Percentiles rank a stretch among this genome's conserved stretches.
Evolutionary conservation across 2,888 invertebrate genomes (phyloP).

Genomic region (Drosophila pegasa): DNA sequence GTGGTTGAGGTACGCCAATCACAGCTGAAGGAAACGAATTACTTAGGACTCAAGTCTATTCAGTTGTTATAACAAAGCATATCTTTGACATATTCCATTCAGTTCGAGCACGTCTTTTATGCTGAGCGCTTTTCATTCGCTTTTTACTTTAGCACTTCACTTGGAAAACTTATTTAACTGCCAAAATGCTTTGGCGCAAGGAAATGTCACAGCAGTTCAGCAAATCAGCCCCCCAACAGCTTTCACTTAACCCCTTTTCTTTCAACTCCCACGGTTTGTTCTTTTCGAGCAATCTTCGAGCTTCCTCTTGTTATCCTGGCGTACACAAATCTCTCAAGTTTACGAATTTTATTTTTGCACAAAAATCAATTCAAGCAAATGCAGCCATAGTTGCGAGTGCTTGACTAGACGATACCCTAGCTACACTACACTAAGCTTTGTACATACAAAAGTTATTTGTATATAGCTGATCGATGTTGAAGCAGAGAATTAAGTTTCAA

Average conservation of each 20-base stretch:
- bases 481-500: too few relatives aligned
- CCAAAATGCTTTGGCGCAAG: conserved; percentile 13
- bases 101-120: background rate
- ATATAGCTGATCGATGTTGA: too few relatives aligned
- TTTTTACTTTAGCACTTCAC: conserved; percentile 11
- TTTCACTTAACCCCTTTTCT: conserved; percentile 48
- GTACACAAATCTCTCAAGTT: conserved; percentile 40
- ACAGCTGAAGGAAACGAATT: background rate
- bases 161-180: conserved; percentile 32
- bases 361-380: conserved; percentile 45
- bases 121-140: conserved; percentile 7
- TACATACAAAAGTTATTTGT: too few relatives aligned
- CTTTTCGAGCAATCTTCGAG: conserved; percentile 16
- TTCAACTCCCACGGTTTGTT: conserved; percentile 21
- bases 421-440: background rate
- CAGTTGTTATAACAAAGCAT: background rate
- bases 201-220: conserved; percentile 34
- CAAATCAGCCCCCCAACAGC: background rate
- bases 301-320: conserved; percentile 34
- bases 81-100: background rate
- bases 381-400: background rate
- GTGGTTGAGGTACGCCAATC: conserved; percentile 20
- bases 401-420: conserved; percentile 26
- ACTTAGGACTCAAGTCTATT: background rate
- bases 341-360: conserved; percentile 36